A percentile compares a stretch with the other conserved stretches of the same genome.
Evolutionary conservation across 2,113 vertebrate species (phyloP).

Genomic region (Isichthys henryi): DNA sequence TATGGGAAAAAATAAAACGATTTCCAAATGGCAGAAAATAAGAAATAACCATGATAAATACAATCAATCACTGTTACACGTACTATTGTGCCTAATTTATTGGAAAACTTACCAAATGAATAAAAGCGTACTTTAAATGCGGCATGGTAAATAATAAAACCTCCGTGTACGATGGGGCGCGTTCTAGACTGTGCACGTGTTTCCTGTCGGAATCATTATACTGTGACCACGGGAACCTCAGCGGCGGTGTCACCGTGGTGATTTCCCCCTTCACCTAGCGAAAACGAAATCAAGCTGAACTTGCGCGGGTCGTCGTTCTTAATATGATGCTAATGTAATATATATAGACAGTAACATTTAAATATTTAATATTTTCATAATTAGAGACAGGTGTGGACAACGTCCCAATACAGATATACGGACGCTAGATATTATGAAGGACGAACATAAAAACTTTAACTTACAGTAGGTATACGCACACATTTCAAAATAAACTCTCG

Average conservation of each 20-base stretch:
- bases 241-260: background rate
- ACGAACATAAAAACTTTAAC: background rate
- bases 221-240: background rate
- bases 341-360: background rate
- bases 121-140: background rate
- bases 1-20: conserved; percentile 43
- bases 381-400: background rate
- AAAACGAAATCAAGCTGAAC: conserved; percentile 12
- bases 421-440: background rate
- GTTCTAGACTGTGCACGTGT: background rate
- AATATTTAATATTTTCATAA: background rate
- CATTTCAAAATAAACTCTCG: background rate
- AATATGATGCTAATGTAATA: background rate
- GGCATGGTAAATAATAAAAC: background rate
- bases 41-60: conserved; percentile 38
- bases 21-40: conserved; percentile 35
- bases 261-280: background rate
- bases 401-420: background rate
- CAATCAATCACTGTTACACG: background rate
- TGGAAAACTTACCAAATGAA: background rate
- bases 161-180: background rate
- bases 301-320: background rate
- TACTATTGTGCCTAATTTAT: background rate
- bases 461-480: background rate
- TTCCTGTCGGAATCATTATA: conserved; percentile 12